Evolutionary conservation across 2,888 invertebrate species (phyloP).

Genomic region (Augochlorella aurata): DNA sequence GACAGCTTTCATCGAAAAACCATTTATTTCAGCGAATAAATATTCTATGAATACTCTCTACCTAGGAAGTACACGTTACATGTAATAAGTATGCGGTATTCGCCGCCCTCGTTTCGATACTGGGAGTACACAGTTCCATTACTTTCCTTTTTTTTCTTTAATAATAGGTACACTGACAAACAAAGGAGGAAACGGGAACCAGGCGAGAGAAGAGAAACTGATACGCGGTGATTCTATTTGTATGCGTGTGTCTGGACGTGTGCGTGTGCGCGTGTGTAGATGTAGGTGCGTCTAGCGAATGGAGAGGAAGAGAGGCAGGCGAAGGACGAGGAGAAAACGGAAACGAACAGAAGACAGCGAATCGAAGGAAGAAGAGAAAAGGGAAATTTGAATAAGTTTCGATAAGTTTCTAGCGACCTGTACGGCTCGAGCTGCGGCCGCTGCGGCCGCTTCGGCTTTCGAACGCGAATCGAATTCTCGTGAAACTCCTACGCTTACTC

Average conservation of each 20-base stretch:
- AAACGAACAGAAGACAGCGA: not conserved
- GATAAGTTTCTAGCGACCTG: too few species aligned
- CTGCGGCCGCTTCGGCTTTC: not conserved
- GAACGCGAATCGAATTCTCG: not conserved
- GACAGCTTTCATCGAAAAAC: conserved; percentile 73
- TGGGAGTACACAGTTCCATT: conserved; percentile 75
- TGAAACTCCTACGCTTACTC: not conserved
- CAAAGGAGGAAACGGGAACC: conserved; percentile 53
- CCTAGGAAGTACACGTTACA: conserved; percentile 79
- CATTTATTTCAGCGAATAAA: conserved; percentile 80
- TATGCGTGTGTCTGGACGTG: not conserved
- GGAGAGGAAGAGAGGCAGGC: not conserved
- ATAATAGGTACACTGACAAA: conserved; percentile 71
- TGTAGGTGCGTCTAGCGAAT: not conserved
- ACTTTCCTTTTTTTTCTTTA: conserved; percentile 67
- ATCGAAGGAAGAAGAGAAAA: not conserved
- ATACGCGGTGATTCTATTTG: not conserved
- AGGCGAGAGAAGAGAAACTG: conserved; percentile 7
- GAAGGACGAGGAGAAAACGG: not conserved
- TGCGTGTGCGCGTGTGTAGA: not conserved
- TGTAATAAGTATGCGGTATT: conserved; percentile 74
- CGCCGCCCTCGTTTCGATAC: conserved; percentile 72
- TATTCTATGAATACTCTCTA: conserved; percentile 79
- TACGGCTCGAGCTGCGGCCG: not conserved
- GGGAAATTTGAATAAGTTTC: too few species aligned